Percentiles rank a stretch among this genome's conserved stretches.
Evolutionary conservation across 2,113 vertebrate genomes (phyloP).

Genomic region (human): GRCh38 chr9:123194001-123194500

Average conservation of each 20-base stretch:
- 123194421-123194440: neutral
- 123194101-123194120: neutral
- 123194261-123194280: neutral
- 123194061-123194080: neutral
- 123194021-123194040: neutral
- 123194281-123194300: conserved; percentile 20
- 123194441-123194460: neutral
- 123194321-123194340: neutral
- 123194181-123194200: neutral
- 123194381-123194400: neutral
- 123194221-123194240: conserved; percentile 39
- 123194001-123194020: neutral
- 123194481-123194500: neutral
- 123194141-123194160: conserved; percentile 21
- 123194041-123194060: neutral
- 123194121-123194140: neutral
- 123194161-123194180: neutral
- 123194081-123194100: neutral
- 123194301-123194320: neutral
- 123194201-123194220: neutral
- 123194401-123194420: neutral
- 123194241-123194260: neutral
- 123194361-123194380: neutral
- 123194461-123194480: neutral
- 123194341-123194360: neutral